phyloP scores from a whole-genome alignment of 53 echinoderm and acorn worm genomes.

The Glandiceps talaboti region DNA sequence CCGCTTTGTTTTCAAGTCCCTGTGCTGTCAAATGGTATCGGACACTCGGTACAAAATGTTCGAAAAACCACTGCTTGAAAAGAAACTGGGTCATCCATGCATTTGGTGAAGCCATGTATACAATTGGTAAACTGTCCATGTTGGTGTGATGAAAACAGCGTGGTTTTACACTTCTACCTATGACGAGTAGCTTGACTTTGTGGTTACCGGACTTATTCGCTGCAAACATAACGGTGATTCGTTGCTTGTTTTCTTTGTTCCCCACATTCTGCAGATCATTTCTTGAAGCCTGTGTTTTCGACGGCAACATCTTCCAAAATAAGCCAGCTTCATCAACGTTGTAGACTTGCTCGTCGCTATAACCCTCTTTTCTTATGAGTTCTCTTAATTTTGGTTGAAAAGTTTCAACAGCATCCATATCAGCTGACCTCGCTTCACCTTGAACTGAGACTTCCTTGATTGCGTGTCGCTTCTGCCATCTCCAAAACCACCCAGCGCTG shows the following conservation, averaged over 20 bases:
- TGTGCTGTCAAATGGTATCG: conserved; percentile 2
- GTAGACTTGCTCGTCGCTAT: conserved; percentile 3
- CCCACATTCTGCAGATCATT: conserved; percentile 1
- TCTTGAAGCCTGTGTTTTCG: conserved; percentile 2
- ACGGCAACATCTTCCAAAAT: conserved; percentile 19
- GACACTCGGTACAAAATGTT: conserved; percentile 17
- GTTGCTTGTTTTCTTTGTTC: conserved; percentile 11
- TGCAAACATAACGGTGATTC: conserved; percentile 5
- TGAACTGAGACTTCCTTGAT: conserved; percentile 1
- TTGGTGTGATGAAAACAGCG: conserved; percentile 20
- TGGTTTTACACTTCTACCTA: conserved; percentile 16
- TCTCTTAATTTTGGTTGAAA: conserved; percentile 1
- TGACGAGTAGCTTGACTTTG: conserved; percentile 11
- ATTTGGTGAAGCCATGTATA: conserved; percentile 12
- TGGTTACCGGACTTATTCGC: conserved; percentile 10
- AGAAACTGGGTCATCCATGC: conserved; percentile 20
- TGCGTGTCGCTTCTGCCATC: conserved; percentile 11
- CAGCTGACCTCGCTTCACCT: conserved; percentile 9
- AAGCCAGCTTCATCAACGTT: conserved; percentile 19
- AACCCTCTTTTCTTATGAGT: not conserved
- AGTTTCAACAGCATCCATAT: not conserved
- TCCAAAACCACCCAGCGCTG: conserved; percentile 14
- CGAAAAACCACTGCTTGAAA: conserved; percentile 26
- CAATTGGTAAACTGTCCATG: conserved; percentile 12
- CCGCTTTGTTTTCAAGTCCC: conserved; percentile 10